Conservation (phyloP, 2,888 invertebrate genomes). For the Andrena minutula region DNA sequence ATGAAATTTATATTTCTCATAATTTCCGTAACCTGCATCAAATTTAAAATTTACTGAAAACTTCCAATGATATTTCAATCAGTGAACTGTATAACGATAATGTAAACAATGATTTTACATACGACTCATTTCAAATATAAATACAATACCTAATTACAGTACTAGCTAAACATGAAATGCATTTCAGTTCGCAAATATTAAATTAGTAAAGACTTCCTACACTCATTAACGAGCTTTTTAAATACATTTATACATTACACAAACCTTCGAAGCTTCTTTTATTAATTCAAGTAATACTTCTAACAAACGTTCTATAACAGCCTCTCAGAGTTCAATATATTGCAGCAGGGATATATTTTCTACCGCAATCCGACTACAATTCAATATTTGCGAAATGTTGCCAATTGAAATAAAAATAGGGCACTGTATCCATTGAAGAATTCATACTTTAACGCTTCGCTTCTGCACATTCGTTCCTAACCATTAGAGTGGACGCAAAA, state of each 20-base stretch:
- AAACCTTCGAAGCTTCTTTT: not conserved
- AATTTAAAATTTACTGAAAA: not conserved
- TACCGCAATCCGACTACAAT: slow-evolving; percentile 1
- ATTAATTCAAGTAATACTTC: not conserved
- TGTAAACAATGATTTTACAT: not conserved
- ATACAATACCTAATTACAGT: not conserved
- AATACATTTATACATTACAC: not conserved
- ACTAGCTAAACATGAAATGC: not conserved
- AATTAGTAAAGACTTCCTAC: not conserved
- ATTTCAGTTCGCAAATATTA: not conserved
- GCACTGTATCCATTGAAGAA: not conserved
- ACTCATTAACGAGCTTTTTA: not conserved
- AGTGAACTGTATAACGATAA: not conserved
- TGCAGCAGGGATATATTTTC: slow-evolving; percentile 11
- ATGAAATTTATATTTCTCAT: slow-evolving; percentile 24
- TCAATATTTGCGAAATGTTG: not conserved
- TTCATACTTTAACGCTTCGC: not conserved
- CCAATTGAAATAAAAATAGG: not conserved
- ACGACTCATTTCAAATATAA: not conserved
- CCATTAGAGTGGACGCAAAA: not conserved
- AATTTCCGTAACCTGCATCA: not conserved
- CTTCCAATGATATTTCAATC: not conserved
- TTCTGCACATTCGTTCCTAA: not conserved
- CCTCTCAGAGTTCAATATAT: not conserved
- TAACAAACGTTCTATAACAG: not conserved